phyloP scores from a whole-genome alignment of 2,888 invertebrate species.

The Dendrolimus pini region DNA sequence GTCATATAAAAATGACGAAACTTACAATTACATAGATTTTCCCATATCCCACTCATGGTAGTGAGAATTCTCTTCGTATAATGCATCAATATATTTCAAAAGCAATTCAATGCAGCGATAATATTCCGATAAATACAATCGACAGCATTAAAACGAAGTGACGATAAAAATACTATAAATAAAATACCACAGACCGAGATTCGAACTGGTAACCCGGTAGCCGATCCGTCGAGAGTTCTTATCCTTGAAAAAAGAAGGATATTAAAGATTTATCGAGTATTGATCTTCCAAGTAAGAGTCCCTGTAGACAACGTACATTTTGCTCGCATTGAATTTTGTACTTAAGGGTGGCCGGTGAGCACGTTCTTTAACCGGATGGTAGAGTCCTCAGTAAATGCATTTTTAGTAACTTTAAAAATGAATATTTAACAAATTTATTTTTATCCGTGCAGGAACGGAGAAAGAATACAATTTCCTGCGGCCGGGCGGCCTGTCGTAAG shows the following conservation, averaged over 20 bases:
- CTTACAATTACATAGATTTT: no score
- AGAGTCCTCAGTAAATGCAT: no score
- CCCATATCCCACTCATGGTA: no score
- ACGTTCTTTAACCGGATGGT: no score
- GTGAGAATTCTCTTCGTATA: background rate
- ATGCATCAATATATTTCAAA: background rate
- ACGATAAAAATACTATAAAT: constrained; percentile 2
- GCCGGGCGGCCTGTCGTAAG: no score
- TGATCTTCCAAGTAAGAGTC: constrained; percentile 31
- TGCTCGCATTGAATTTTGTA: background rate
- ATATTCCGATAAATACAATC: background rate
- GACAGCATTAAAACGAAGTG: background rate
- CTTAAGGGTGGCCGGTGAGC: no score
- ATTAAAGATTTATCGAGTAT: constrained; percentile 59
- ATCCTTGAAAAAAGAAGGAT: constrained; percentile 44
- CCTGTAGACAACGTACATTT: background rate
- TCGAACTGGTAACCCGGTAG: constrained; percentile 51
- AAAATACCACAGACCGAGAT: constrained; percentile 23
- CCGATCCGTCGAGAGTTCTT: constrained; percentile 38
- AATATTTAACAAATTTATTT: no score
- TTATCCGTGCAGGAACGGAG: no score
- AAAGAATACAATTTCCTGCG: no score
- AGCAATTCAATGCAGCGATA: background rate
- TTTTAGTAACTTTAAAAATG: no score
- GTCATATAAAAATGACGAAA: no score